Evolutionary conservation across 2,113 vertebrate genomes (phyloP).

Genomic region (Varanus salvator): DNA sequence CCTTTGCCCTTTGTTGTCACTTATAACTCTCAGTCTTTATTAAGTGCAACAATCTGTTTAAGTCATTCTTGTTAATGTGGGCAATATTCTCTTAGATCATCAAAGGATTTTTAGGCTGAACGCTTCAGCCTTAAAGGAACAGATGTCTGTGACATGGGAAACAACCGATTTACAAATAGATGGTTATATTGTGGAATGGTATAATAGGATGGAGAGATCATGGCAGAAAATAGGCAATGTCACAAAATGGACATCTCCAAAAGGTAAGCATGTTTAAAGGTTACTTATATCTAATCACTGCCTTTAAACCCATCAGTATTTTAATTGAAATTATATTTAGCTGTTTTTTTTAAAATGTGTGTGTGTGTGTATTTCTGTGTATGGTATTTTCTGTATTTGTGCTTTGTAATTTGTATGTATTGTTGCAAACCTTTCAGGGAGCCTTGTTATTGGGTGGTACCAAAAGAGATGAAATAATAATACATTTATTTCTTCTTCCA

Average conservation of each 20-base stretch:
- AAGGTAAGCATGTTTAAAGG: constrained; percentile 66
- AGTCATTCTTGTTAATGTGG: constrained; percentile 29
- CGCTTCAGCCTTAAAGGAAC: constrained; percentile 49
- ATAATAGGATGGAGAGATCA: constrained; percentile 61
- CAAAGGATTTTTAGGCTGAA: constrained; percentile 44
- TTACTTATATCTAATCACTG: neutral
- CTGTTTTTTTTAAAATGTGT: no score
- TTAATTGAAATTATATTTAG: no score
- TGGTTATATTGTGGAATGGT: constrained; percentile 77
- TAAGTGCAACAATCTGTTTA: neutral
- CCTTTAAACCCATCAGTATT: neutral
- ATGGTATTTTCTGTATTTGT: no score
- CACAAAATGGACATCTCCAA: constrained; percentile 67
- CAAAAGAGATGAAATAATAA: no score
- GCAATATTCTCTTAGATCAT: constrained; percentile 58
- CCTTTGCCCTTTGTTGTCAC: neutral
- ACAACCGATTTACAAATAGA: constrained; percentile 28
- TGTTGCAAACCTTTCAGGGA: no score
- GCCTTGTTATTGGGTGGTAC: no score
- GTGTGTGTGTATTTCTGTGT: no score
- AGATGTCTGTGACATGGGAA: constrained; percentile 73
- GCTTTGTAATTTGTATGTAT: no score
- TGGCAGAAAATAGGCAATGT: constrained; percentile 73
- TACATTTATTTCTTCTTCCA: neutral
- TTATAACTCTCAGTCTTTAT: neutral